These are phyloP conservation scores for Paramormyrops hopkinsi DNA, from an alignment of 2,797 vertebrate species.

Conservation along the genomic window DNA sequence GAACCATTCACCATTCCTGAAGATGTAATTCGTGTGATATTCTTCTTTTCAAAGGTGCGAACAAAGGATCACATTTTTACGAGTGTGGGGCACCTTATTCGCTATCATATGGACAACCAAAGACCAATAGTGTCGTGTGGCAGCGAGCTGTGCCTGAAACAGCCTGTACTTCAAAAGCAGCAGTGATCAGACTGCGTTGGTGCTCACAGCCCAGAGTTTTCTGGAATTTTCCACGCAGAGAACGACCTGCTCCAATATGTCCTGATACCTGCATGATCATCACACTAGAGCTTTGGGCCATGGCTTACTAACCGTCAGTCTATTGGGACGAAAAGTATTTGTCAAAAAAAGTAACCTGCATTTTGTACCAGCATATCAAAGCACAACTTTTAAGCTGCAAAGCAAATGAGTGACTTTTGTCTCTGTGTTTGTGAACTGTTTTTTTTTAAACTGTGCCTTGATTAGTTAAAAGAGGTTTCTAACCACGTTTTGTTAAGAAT, in stretches of 20 bases:
- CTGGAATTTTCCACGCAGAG: background rate
- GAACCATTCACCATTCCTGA: background rate
- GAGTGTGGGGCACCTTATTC: slow-evolving; percentile 79
- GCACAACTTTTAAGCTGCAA: slow-evolving; percentile 32
- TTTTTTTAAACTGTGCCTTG: slow-evolving; percentile 31
- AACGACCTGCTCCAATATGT: background rate
- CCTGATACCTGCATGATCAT: slow-evolving; percentile 24
- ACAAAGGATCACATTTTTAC: slow-evolving; percentile 82
- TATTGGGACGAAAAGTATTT: slow-evolving; percentile 12
- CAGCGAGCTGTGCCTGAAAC: slow-evolving; percentile 80
- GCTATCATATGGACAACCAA: slow-evolving; percentile 84
- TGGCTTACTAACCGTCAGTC: background rate
- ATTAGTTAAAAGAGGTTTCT: slow-evolving; percentile 20
- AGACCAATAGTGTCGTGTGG: slow-evolving; percentile 81
- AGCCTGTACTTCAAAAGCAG: slow-evolving; percentile 63
- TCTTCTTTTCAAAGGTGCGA: slow-evolving; percentile 67
- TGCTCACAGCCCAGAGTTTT: background rate
- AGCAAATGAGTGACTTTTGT: slow-evolving; percentile 15
- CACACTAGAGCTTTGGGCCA: background rate
- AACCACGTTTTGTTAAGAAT: slow-evolving; percentile 24
- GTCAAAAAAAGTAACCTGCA: slow-evolving; percentile 15
- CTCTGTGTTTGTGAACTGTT: slow-evolving; percentile 17
- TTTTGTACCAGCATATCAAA: slow-evolving; percentile 27
- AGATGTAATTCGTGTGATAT: slow-evolving; percentile 14
- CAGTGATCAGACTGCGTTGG: background rate